Evolutionary conservation across 2,888 invertebrate genomes (phyloP), one percentile per base, ranked within the genome.

Genomic region (Phyllotreta striolata): DNA sequence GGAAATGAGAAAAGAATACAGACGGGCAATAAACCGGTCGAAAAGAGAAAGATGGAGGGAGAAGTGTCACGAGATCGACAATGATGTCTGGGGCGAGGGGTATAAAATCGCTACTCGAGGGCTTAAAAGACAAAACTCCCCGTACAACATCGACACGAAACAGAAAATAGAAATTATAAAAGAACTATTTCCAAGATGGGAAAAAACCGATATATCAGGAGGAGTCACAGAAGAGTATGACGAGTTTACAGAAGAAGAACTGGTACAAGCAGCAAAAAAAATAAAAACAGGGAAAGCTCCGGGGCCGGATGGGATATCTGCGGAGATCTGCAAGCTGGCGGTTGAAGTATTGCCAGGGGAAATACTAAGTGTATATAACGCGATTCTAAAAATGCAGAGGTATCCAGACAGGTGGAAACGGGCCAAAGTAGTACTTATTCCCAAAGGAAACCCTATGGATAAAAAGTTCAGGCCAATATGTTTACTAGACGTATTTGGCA

Each of bases 61-160:
- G 8, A n/a, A 62, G 0, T 1, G 58, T 8, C 14, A 59, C 0
- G 59, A 64, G 9, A 24, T 65, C 6, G 64, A 62, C 7, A n/a
- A 55, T 4, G 65, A 67, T 39, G 37, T 63, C 1, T 67, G 65
- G 58, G 63, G 58, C 8, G 54, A 60, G n/a, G 61, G 63, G 13
- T 69, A 67, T 41, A 64, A 44, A 60, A 46, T 67, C 37, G 61
- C 66, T 3, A 55, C 8, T 10, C 39, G 37, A 40, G 6, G 34
- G 49, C 10, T 8, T 14, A 40, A 62, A 4, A 24, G 24, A 56
- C 46, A 7, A 3, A 37, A 6, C 10, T 12, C 6, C 14, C 3
- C 47, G 41, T n/a, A 13, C 34, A 10, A 55, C 10, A 0, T 8
- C 49, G 51, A 6, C 3, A 40, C 10, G 9, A 40, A 43, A 24